Conservation (phyloP, 2,113 vertebrate genomes). For the Collichthys lucidus region DNA sequence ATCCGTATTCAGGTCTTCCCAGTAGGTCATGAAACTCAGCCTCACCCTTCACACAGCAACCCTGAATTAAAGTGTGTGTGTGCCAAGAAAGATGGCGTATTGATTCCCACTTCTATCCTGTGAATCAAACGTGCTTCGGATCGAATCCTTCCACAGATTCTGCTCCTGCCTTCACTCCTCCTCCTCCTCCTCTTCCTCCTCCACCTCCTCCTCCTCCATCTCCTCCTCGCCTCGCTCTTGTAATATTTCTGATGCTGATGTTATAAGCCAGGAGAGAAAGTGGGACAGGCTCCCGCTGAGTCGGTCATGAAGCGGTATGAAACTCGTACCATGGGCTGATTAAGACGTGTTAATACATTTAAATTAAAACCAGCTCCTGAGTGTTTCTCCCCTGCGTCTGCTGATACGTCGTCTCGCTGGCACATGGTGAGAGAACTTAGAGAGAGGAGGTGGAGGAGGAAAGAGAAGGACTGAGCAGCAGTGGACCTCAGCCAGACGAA, state of each 20-base stretch:
- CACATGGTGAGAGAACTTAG: constrained; percentile 30
- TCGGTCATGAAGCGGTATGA: constrained; percentile 3
- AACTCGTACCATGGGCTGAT: constrained; percentile 30
- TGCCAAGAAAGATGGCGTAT: constrained; percentile 37
- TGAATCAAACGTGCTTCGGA: constrained; percentile 21
- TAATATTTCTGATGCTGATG: constrained; percentile 27
- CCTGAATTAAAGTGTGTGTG: constrained; percentile 10
- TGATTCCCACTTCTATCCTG: constrained; percentile 27
- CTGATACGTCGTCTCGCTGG: constrained; percentile 20
- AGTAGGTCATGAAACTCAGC: not conserved
- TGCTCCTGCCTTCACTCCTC: not conserved
- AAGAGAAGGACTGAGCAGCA: constrained; percentile 19
- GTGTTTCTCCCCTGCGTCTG: constrained; percentile 15
- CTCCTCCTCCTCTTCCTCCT: not conserved
- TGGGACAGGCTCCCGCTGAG: constrained; percentile 21
- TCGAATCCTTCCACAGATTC: constrained; percentile 36
- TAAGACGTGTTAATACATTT: constrained; percentile 60
- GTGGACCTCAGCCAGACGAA: constrained; percentile 53
- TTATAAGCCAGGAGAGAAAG: constrained; percentile 21
- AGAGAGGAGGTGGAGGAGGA: constrained; percentile 22
- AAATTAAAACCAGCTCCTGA: constrained; percentile 50
- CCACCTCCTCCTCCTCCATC: not conserved
- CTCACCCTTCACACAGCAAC: not conserved
- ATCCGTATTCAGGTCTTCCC: constrained; percentile 9
- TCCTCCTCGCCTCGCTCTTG: not conserved